phyloP scores from a whole-genome alignment of 2,888 invertebrate species.

The Platycnemis pennipes region DNA sequence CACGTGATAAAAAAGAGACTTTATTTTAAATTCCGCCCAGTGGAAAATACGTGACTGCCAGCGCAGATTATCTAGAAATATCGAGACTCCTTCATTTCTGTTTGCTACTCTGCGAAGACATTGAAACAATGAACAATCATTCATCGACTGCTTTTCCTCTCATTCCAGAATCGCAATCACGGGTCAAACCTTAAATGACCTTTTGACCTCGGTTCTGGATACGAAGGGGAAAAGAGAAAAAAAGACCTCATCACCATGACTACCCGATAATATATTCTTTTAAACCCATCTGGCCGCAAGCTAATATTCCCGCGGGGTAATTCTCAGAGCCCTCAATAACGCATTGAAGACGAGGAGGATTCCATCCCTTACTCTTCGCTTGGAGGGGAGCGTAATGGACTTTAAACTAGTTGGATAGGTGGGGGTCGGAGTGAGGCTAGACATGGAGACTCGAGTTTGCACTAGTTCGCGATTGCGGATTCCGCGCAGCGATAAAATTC shows the following conservation, averaged over 20 bases:
- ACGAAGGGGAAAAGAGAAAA: not conserved
- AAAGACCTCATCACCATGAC: not conserved
- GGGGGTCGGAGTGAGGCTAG: not conserved
- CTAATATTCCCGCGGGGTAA: not conserved
- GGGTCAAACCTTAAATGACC: slow-evolving; percentile 14
- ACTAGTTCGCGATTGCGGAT: not conserved
- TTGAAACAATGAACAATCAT: not conserved
- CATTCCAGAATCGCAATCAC: slow-evolving; percentile 6
- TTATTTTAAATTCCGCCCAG: not conserved
- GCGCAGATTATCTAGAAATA: not conserved
- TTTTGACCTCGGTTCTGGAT: not conserved
- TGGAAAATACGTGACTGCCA: not conserved
- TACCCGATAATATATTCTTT: not conserved
- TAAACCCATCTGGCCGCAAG: not conserved
- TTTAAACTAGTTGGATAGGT: not conserved
- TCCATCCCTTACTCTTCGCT: not conserved
- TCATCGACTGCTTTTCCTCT: slow-evolving; percentile 14
- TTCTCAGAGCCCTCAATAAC: not conserved
- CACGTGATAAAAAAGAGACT: not conserved
- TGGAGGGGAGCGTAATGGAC: not conserved
- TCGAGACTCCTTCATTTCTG: not conserved
- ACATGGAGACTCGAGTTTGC: not conserved
- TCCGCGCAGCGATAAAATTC: not conserved
- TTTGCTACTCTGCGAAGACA: too few species aligned
- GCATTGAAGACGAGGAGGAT: not conserved